These are phyloP conservation scores for Apamea monoglypha DNA, from an alignment of 2,888 invertebrate genomes.

Conservation along the genomic window DNA sequence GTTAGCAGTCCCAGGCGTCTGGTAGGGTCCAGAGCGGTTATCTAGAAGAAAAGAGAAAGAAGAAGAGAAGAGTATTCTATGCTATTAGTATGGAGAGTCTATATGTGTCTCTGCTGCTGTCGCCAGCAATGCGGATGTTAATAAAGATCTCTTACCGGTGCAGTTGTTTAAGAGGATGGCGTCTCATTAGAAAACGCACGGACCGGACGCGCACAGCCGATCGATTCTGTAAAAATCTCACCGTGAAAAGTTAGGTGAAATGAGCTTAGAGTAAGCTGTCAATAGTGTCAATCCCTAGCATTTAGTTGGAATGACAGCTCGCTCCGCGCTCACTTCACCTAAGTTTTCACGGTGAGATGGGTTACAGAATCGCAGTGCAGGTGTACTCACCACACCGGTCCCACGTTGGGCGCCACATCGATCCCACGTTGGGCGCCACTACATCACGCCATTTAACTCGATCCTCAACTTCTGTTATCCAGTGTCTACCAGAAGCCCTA, in stretches of 20 bases:
- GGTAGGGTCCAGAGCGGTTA: constrained; percentile 93
- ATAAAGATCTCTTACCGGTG: background rate
- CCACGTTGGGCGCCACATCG: background rate
- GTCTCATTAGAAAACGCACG: background rate
- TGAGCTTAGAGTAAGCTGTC: too few species aligned
- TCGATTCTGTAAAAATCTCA: too few species aligned
- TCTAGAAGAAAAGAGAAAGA: background rate
- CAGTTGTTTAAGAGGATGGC: background rate
- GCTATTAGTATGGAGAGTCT: background rate
- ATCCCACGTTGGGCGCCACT: background rate
- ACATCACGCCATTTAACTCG: background rate
- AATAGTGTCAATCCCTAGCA: too few species aligned
- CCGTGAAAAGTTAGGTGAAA: too few species aligned
- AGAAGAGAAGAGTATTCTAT: background rate
- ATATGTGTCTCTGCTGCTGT: background rate
- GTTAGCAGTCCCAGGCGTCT: constrained; percentile 96
- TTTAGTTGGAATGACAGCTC: too few species aligned
- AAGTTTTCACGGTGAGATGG: too few species aligned
- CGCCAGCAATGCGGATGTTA: background rate
- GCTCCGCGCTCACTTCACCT: too few species aligned
- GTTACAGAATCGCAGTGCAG: too few species aligned
- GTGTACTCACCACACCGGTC: too few species aligned
- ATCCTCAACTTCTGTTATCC: background rate
- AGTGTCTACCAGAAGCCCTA: background rate
- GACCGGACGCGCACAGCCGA: too few species aligned